Evolutionary conservation across 1,140 invertebrate genomes (phyloP).

Genomic region (Atta cephalotes): DNA sequence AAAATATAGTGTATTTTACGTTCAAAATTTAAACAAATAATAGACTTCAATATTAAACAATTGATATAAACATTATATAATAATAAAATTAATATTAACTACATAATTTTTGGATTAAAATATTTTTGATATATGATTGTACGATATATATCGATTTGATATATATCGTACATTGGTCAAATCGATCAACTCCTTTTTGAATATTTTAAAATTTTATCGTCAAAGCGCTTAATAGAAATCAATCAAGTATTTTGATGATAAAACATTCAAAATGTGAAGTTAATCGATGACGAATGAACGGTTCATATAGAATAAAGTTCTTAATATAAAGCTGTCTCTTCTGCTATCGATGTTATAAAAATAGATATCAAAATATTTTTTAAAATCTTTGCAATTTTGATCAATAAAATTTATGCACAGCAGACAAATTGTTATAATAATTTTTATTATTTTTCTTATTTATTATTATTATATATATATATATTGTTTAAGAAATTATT

Average conservation of each 20-base stretch:
- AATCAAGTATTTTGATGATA: too few species aligned
- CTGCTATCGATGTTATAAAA: background rate
- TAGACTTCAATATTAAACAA: background rate
- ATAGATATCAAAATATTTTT: background rate
- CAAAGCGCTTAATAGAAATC: too few species aligned
- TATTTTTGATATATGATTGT: background rate
- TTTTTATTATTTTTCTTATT: slow-evolving; percentile 14
- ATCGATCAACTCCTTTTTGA: too few species aligned
- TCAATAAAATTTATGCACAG: too few species aligned
- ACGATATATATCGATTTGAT: too few species aligned
- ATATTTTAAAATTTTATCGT: too few species aligned
- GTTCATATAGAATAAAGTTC: background rate
- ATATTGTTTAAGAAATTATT: background rate
- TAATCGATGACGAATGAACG: too few species aligned
- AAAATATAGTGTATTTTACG: background rate
- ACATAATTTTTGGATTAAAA: background rate
- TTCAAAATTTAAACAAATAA: background rate
- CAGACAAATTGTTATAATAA: background rate
- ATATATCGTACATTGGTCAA: too few species aligned
- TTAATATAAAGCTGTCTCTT: slow-evolving; percentile 17
- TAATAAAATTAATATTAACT: background rate
- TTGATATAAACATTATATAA: background rate
- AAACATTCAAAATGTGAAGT: too few species aligned
- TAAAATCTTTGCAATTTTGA: background rate
- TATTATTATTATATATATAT: background rate